phyloP scores from a whole-genome alignment of 2,113 vertebrate species.

The Salvelinus alpinus region DNA sequence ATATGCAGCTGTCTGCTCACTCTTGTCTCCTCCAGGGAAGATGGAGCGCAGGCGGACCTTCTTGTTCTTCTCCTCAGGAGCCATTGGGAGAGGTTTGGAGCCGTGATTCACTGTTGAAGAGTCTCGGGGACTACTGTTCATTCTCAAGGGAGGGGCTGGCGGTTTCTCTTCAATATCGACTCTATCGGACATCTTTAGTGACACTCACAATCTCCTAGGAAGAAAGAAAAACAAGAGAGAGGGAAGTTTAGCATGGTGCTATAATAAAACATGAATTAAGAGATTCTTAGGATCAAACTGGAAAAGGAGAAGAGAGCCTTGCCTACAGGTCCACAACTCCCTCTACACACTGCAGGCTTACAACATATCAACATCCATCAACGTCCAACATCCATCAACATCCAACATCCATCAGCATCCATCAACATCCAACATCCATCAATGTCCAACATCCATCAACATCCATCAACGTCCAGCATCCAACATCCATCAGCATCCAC shows the following conservation, averaged over 20 bases:
- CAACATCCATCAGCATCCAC: too few relatives aligned
- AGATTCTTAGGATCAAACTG: background rate
- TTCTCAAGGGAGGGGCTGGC: constrained; percentile 97
- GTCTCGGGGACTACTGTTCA: constrained; percentile 98
- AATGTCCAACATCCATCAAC: too few relatives aligned
- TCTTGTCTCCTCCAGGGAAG: constrained; percentile 98
- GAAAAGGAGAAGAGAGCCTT: background rate
- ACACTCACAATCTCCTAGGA: constrained; percentile 83
- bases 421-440: too few relatives aligned
- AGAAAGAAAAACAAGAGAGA: constrained; percentile 10
- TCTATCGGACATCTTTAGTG: constrained; percentile 96
- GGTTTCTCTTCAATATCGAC: constrained; percentile 98
- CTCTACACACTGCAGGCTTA: background rate
- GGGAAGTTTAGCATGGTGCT: background rate
- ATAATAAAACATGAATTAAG: background rate
- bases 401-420: too few relatives aligned
- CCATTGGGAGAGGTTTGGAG: constrained; percentile 97
- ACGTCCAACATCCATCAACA: too few relatives aligned
- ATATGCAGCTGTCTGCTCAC: constrained; percentile 69
- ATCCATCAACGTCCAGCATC: too few relatives aligned
- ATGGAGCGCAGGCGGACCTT: constrained; percentile 98
- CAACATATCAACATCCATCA: background rate
- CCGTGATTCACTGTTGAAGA: constrained; percentile 92
- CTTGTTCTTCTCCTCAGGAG: constrained; percentile 99
- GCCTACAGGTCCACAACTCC: background rate